A percentile compares a stretch with the other conserved stretches of the same genome.
These are phyloP conservation scores for Hippoglossus hippoglossus DNA, from an alignment of 2,797 vertebrate species.

Conservation along the genomic window DNA sequence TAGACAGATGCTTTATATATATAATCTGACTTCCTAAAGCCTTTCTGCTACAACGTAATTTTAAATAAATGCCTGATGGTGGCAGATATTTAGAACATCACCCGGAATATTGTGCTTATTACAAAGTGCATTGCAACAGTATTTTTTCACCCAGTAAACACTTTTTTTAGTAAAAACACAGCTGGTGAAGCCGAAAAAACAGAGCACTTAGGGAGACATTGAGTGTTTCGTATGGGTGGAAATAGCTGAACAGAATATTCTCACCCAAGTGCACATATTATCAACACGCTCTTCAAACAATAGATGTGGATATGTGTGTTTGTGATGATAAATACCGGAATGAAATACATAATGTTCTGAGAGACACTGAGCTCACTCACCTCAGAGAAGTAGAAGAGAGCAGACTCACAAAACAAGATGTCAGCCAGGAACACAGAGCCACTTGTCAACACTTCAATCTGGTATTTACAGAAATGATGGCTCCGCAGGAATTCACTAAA, in stretches of 20 bases:
- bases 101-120: too few species aligned
- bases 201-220: too few species aligned
- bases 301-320: neutral
- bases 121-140: too few species aligned
- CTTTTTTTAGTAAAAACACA: too few species aligned
- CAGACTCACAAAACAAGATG: constrained; percentile 98
- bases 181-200: too few species aligned
- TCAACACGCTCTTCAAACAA: neutral
- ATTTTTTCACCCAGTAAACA: too few species aligned
- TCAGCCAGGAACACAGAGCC: constrained; percentile 98
- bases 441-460: constrained; percentile 99
- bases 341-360: neutral
- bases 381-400: constrained; percentile 99
- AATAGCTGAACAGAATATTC: neutral
- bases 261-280: neutral
- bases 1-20: too few species aligned
- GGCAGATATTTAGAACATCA: too few species aligned
- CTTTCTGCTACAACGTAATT: too few species aligned
- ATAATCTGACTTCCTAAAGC: too few species aligned
- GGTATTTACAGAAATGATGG: constrained; percentile 99
- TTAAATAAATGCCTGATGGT: too few species aligned
- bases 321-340: neutral
- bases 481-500: constrained; percentile 97
- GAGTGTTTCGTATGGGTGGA: too few species aligned
- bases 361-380: constrained; percentile 77